These are phyloP conservation scores for Colistium nudipinnis DNA, from an alignment of 2,113 vertebrate genomes.

Conservation along the genomic window DNA sequence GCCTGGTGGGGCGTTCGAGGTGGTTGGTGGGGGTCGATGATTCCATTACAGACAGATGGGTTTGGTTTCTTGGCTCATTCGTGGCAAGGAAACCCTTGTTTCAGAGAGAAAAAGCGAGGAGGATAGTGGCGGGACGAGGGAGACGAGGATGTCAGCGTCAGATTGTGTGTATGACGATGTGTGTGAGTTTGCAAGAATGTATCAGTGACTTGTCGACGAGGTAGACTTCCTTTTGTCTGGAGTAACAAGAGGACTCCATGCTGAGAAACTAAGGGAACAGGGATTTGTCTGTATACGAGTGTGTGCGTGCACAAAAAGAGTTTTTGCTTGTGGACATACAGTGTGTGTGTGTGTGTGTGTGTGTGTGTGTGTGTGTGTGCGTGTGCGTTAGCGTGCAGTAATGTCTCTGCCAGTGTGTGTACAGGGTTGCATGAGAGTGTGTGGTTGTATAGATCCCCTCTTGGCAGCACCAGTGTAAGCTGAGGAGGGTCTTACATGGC, in stretches of 20 bases:
- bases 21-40: not conserved
- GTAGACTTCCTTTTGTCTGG: conserved; percentile 15
- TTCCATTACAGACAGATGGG: conserved; percentile 45
- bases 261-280: conserved; percentile 13
- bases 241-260: conserved; percentile 23
- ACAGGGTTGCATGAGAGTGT: conserved; percentile 62
- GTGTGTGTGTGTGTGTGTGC: conserved; percentile 53
- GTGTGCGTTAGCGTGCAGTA: conserved; percentile 18
- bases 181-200: too few relatives aligned
- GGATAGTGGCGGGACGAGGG: conserved; percentile 14
- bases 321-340: conserved; percentile 18
- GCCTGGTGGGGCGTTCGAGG: not conserved
- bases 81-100: conserved; percentile 36
- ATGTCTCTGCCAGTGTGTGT: conserved; percentile 51
- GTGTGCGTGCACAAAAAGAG: conserved; percentile 9
- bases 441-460: conserved; percentile 69
- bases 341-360: conserved; percentile 19
- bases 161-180: conserved; percentile 3
- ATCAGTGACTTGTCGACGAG: conserved; percentile 22
- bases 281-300: conserved; percentile 17
- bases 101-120: conserved; percentile 34
- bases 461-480: conserved; percentile 85
- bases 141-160: conserved; percentile 24
- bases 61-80: conserved; percentile 40
- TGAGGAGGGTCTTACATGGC: conserved; percentile 86